Base-by-base conservation (phyloP, 2,797 vertebrate species). In the Margarornis squamiger region DNA sequence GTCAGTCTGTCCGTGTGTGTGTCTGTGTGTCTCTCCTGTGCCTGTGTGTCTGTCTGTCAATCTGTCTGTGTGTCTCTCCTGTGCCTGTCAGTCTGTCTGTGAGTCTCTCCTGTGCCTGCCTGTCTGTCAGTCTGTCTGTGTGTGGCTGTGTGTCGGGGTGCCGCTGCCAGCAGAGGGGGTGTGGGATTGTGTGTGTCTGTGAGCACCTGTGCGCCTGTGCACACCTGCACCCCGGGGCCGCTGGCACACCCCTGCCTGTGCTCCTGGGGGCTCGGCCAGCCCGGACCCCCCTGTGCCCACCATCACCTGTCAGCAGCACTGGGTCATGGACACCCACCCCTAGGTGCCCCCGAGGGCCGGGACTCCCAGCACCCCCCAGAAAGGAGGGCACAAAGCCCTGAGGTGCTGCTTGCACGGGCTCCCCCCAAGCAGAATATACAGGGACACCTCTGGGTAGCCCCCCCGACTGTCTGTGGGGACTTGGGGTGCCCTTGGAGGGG, bases 291-390 rank as follows among this genome's bases (percentile, higher is more conserved):
- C 29, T 15, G 22, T 46, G 45, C 59, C 59, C 55, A n/a, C 38
- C 3, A 7, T 12, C 63, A 9, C 73, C 72, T 27, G 61, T 58
- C 2, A 4, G 18, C 73, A 72, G 55, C 59, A 7, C 45, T 7
- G 18, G 54, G 21, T 12, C 3, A 0, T 0, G 7, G 34, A 22
- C 32, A 80, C 15, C 8, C 41, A 70, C 13, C 10, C 19, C 16
- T 1, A 30, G 48, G 57, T 16, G 51, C 1, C 38, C 43, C 52
- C 2, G 0, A 45, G 48, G n/a, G n/a, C 32, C 0, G 0, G 43
- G 10, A 34, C 10, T 13, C 29, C n/a, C 70, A n/a, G 36, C 1
- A 5, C 2, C 20, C 27, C 29, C n/a, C 24, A 24, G 19, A 3
- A 5, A 27, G 7, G 16, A 19, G 23, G 57, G 9, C n/a, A 62